Evolutionary conservation across 53 echinoderm and acorn worm genomes (phyloP).

Genomic region (Antedon mediterranea): DNA sequence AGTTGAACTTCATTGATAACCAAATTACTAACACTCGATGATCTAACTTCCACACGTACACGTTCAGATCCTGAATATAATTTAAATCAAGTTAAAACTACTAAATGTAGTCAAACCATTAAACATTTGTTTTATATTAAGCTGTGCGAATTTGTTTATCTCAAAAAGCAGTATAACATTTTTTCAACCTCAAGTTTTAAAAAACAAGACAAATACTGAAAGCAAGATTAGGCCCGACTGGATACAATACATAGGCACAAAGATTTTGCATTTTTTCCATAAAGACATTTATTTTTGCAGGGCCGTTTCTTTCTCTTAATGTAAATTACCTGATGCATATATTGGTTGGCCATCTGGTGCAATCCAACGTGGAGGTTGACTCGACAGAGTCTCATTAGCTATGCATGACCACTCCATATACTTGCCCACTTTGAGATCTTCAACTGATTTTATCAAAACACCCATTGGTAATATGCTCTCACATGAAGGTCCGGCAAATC

Average conservation of each 20-base stretch:
- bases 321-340: not conserved
- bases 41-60: not conserved
- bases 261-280: too few relatives aligned
- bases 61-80: not conserved
- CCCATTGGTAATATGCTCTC: not conserved
- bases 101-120: too few relatives aligned
- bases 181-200: too few relatives aligned
- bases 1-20: not conserved
- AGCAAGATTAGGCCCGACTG: too few relatives aligned
- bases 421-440: not conserved
- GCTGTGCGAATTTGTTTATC: too few relatives aligned
- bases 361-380: not conserved
- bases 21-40: not conserved
- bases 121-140: too few relatives aligned
- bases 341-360: not conserved
- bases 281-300: too few relatives aligned
- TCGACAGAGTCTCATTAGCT: not conserved
- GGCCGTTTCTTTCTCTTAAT: too few relatives aligned
- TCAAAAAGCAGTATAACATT: too few relatives aligned
- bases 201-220: too few relatives aligned
- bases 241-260: too few relatives aligned
- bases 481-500: conserved; percentile 26
- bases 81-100: not conserved
- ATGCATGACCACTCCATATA: not conserved
- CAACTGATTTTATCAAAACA: not conserved